Evolutionary conservation across 2,797 vertebrate species (phyloP), one percentile per base, ranked within the genome.

Genomic region (Coregonus sp.): DNA sequence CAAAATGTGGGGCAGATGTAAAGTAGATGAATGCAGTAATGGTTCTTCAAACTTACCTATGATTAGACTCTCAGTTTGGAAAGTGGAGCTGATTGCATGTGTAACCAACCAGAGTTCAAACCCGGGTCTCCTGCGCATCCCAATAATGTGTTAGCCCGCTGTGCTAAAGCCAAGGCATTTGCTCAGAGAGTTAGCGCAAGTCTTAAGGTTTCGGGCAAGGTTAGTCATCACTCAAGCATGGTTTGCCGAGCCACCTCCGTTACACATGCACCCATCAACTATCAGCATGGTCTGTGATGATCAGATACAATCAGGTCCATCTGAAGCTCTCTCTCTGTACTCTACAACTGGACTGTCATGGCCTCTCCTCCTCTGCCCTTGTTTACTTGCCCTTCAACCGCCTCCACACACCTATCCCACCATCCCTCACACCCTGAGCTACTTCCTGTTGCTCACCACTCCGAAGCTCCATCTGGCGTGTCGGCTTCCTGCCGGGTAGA

Each of bases 381-480:
- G 82, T 76, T 70, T 70, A 72, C 79, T 78, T 83, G 86, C 75
- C 90, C 89, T 91, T 90, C 76, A 85, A 70, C 76, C 40, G 61
- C 40, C 40, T 37, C 37, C 71, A 80, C 66, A 80, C 78, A 68
- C 74, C 79, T 70, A 63, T 40, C 59, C 63, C 73, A 40, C 35
- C 1, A 54, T 82, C 69, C 29, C 74, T 90, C 85, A 76, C 88
- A 85, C 83, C 54, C 75, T 81, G 83, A 81, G 77, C 50, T 31
- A 20, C 76, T 72, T 81, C 84, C 81, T 75, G 80, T 73, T 72
- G 77, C 70, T 87, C 78, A 50, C 80, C 75, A 79, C 63, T 69
- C 85, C 72, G 78, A 72, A 63, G 67, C 78, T 82, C 88, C 86
- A 91, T 91, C 89, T 91, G 89, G 78, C 80, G 73, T 40, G 59